Evolutionary conservation across 2,113 vertebrate genomes (phyloP).

Genomic region (Xiphorhynchus elegans): DNA sequence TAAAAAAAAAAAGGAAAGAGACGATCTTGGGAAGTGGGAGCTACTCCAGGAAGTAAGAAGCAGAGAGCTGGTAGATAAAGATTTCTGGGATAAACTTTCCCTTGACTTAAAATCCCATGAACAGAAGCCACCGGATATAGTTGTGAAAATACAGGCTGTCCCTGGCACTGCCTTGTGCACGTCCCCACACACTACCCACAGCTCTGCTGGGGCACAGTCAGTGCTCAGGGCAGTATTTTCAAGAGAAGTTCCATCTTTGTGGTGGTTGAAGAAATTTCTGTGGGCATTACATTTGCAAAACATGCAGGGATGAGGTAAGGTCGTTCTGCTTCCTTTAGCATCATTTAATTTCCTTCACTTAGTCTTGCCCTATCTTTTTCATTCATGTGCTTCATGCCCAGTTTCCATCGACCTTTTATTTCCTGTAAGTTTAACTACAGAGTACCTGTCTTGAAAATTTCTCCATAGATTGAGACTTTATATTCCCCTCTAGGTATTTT

Average conservation of each 20-base stretch:
- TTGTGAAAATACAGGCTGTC: neutral
- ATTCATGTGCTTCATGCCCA: neutral
- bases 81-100: neutral
- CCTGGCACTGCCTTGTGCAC: rapidly evolving
- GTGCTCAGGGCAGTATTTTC: neutral
- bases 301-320: neutral
- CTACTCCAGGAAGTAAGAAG: neutral
- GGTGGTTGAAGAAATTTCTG: neutral
- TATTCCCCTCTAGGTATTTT: neutral
- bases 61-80: neutral
- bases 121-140: neutral
- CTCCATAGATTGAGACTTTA: rapidly evolving
- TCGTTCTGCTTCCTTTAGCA: neutral
- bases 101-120: neutral
- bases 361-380: neutral
- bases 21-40: neutral
- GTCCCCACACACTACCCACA: neutral
- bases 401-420: neutral
- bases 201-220: neutral
- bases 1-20: no score
- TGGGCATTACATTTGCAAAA: neutral
- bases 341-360: neutral
- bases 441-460: neutral
- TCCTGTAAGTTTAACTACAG: neutral
- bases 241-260: neutral